phyloP scores from a whole-genome alignment of 2,113 vertebrate species.

The Alethe castanea region DNA sequence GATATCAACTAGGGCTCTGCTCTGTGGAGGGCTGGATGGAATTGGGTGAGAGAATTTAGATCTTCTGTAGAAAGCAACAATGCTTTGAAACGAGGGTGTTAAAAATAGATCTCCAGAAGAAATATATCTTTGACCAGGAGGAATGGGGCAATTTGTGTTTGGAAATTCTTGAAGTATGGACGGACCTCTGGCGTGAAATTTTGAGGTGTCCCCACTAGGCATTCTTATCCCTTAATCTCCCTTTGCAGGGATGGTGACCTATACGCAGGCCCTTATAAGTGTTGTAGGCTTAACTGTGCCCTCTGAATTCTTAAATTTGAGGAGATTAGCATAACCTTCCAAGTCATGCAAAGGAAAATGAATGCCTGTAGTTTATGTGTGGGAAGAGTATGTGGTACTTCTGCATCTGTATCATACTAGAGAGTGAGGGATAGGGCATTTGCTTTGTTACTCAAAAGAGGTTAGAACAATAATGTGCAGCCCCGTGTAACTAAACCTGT shows the following conservation, averaged over 20 bases:
- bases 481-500: neutral
- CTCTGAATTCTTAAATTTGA: neutral
- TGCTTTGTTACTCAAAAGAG: neutral
- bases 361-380: accelerated
- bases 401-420: neutral
- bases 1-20: neutral
- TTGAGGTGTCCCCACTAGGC: neutral
- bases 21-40: neutral
- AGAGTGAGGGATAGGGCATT: neutral
- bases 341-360: neutral
- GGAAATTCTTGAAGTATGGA: neutral
- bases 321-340: neutral
- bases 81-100: neutral
- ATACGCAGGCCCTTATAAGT: neutral
- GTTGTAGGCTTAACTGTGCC: neutral
- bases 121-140: neutral
- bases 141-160: neutral
- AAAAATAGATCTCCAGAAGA: neutral
- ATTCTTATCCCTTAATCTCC: neutral
- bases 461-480: neutral
- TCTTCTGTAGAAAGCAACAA: neutral
- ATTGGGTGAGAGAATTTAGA: neutral
- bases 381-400: neutral
- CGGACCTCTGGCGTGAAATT: neutral
- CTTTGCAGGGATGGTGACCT: neutral